phyloP scores from a whole-genome alignment of 2,888 invertebrate species.

The Sympetrum striolatum region DNA sequence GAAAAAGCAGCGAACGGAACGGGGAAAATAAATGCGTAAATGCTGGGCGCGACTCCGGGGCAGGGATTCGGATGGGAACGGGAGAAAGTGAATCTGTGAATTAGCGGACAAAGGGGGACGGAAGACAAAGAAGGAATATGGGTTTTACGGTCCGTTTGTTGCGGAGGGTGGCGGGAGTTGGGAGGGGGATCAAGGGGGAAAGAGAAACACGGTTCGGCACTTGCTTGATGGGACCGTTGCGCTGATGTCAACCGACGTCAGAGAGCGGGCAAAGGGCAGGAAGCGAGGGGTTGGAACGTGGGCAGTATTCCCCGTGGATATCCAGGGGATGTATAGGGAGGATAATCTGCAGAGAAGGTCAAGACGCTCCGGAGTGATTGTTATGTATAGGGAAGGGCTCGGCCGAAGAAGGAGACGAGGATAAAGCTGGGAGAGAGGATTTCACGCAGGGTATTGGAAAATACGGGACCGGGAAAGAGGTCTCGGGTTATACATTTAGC shows the following conservation, averaged over 20 bases:
- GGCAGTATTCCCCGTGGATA: neutral
- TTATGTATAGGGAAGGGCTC: neutral
- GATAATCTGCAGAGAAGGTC: neutral
- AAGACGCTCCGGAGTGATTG: neutral
- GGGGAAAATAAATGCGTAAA: neutral
- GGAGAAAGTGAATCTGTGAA: neutral
- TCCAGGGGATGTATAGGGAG: neutral
- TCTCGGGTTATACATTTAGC: neutral
- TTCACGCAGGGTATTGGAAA: neutral
- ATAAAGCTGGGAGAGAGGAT: neutral
- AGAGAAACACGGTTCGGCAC: slow-evolving; percentile 23
- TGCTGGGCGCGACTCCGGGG: too few species aligned
- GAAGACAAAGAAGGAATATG: neutral
- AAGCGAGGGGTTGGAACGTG: neutral
- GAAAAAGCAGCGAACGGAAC: neutral
- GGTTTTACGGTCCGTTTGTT: neutral
- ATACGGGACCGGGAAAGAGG: neutral
- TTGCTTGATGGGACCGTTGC: slow-evolving; percentile 6
- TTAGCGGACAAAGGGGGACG: neutral
- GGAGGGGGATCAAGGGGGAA: neutral
- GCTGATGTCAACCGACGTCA: neutral
- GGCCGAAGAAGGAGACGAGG: neutral
- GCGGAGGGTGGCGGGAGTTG: neutral
- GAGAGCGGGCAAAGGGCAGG: neutral
- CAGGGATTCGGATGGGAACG: neutral